Evolutionary conservation across 2,888 invertebrate genomes (phyloP).

Genomic region (Tridacna crocea): DNA sequence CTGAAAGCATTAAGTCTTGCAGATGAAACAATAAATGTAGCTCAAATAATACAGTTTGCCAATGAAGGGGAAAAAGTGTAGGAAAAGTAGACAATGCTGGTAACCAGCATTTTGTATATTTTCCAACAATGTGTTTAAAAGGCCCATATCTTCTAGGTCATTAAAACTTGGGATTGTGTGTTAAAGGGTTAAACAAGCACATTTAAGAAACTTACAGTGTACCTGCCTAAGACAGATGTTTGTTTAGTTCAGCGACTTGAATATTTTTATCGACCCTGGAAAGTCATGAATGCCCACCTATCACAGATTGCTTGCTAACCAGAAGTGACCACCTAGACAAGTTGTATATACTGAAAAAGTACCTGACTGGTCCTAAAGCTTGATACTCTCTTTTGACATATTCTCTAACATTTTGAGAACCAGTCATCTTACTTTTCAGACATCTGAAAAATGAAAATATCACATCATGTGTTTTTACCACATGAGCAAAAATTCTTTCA

Average conservation of each 20-base stretch:
- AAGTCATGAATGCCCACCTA: no score
- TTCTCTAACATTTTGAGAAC: slow-evolving; percentile 39
- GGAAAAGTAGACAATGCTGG: not conserved
- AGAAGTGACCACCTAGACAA: no score
- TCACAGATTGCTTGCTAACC: no score
- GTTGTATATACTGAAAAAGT: not conserved
- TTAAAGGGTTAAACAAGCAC: not conserved
- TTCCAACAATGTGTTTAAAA: not conserved
- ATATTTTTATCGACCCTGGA: no score
- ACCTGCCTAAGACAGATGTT: no score
- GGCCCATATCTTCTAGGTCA: not conserved
- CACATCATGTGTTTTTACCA: no score
- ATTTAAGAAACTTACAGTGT: no score
- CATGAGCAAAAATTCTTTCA: no score
- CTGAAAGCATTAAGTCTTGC: no score
- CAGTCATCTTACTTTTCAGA: slow-evolving; percentile 40
- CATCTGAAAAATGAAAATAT: slow-evolving; percentile 38
- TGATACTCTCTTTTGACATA: slow-evolving; percentile 55
- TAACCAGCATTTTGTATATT: not conserved
- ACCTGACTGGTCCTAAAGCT: slow-evolving; percentile 52
- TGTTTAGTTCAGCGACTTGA: no score
- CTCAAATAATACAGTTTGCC: no score
- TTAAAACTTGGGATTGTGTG: not conserved
- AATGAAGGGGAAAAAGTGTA: not conserved
- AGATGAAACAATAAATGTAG: no score